A percentile compares a stretch with the other conserved stretches of the same genome.
Evolutionary conservation across 2,113 vertebrate species (phyloP).

Genomic region (Chloropsis hardwickii): DNA sequence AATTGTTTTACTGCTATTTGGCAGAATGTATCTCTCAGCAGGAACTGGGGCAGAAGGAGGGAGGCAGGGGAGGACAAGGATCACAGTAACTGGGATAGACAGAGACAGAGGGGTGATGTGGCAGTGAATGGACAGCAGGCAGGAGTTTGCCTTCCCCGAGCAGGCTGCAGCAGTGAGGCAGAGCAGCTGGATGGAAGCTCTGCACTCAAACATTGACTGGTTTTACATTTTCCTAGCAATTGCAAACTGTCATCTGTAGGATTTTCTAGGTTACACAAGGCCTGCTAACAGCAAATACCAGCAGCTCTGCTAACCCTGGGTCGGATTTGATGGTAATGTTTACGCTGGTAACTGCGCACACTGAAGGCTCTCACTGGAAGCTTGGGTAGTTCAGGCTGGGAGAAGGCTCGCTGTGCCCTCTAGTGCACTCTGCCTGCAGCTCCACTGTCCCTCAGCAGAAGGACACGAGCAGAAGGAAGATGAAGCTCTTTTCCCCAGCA

Average conservation of each 20-base stretch:
- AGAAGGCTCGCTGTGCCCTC: slow-evolving; percentile 28
- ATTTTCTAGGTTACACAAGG: not conserved
- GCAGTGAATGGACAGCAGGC: not conserved
- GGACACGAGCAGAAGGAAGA: not conserved
- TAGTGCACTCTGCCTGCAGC: not conserved
- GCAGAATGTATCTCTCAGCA: not conserved
- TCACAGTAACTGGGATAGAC: not conserved
- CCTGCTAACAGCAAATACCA: not conserved
- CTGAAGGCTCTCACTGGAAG: not conserved
- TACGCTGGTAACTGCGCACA: not conserved
- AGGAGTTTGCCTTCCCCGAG: not conserved
- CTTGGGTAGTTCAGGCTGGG: not conserved
- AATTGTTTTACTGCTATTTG: not conserved
- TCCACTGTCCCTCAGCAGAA: not conserved
- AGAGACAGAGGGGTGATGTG: not conserved
- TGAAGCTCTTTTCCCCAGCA: not conserved
- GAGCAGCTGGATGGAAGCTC: not conserved
- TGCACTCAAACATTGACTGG: not conserved
- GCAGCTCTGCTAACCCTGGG: not conserved
- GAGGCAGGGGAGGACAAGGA: not conserved
- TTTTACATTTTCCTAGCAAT: not conserved
- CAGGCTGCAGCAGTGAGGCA: not conserved
- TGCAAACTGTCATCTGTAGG: not conserved
- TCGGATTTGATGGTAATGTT: not conserved
- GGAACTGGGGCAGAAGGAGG: not conserved